These are phyloP conservation scores for Chaetodon trifascialis DNA, from an alignment of 2,113 vertebrate species.

Conservation along the genomic window DNA sequence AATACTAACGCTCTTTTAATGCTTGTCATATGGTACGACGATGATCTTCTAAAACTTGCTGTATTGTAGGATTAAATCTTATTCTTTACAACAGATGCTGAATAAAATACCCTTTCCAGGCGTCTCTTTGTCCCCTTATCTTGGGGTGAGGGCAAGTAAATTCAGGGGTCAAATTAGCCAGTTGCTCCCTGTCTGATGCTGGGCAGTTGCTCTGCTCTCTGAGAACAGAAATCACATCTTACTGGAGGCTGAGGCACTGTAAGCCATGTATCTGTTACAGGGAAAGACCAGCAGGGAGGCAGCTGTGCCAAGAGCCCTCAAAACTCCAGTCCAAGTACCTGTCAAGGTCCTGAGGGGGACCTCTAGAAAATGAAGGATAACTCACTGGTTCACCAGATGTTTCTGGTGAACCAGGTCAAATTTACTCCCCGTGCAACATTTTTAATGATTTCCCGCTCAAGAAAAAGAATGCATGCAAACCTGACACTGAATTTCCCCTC, in stretches of 20 bases:
- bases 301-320: constrained; percentile 15
- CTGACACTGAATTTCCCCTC: no score
- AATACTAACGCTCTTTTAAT: neutral
- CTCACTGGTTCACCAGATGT: neutral
- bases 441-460: no score
- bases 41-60: neutral
- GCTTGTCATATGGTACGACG: neutral
- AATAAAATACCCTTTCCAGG: constrained; percentile 63
- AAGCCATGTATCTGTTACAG: constrained; percentile 14
- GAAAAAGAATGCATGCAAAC: no score
- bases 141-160: neutral
- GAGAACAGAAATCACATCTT: constrained; percentile 68
- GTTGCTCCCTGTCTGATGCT: constrained; percentile 4
- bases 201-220: neutral
- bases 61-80: neutral
- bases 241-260: constrained; percentile 31
- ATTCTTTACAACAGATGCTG: neutral
- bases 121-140: constrained; percentile 57
- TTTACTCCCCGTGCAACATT: no score
- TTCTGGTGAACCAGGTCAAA: neutral
- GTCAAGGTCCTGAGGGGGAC: no score
- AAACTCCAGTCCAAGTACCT: neutral
- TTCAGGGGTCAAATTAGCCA: constrained; percentile 37
- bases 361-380: neutral
- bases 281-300: constrained; percentile 6